Evolutionary conservation across 2,113 vertebrate genomes (phyloP).

Genomic region (Myrmophylax atrothorax): DNA sequence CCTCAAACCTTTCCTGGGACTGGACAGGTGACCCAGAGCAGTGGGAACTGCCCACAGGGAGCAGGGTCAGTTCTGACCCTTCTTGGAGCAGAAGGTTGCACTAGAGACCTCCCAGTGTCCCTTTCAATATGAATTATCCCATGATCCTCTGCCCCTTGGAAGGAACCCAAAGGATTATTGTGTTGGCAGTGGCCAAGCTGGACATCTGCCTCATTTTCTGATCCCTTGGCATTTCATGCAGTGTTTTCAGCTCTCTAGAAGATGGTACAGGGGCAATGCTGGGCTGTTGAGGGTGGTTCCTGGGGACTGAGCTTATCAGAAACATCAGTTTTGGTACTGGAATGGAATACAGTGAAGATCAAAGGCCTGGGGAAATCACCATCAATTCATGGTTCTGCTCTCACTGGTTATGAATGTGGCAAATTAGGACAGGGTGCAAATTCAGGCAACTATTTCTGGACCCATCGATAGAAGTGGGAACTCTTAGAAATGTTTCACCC

Average conservation of each 20-base stretch:
- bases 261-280: neutral
- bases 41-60: neutral
- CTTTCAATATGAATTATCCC: neutral
- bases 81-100: neutral
- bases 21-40: neutral
- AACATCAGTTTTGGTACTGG: neutral
- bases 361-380: neutral
- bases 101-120: neutral
- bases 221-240: neutral
- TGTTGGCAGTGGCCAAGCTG: neutral
- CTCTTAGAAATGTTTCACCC: neutral
- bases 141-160: neutral
- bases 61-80: neutral
- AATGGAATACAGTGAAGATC: neutral
- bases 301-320: neutral
- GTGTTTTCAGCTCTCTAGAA: neutral
- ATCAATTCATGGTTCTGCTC: neutral
- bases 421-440: neutral
- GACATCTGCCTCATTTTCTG: neutral
- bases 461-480: neutral
- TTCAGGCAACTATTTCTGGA: neutral
- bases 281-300: neutral
- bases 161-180: neutral
- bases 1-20: neutral
- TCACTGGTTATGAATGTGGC: neutral